Percentiles rank a stretch among this genome's conserved stretches.
phyloP scores from a whole-genome alignment of 53 echinoderm and acorn worm genomes.

The Apostichopus leukothele region DNA sequence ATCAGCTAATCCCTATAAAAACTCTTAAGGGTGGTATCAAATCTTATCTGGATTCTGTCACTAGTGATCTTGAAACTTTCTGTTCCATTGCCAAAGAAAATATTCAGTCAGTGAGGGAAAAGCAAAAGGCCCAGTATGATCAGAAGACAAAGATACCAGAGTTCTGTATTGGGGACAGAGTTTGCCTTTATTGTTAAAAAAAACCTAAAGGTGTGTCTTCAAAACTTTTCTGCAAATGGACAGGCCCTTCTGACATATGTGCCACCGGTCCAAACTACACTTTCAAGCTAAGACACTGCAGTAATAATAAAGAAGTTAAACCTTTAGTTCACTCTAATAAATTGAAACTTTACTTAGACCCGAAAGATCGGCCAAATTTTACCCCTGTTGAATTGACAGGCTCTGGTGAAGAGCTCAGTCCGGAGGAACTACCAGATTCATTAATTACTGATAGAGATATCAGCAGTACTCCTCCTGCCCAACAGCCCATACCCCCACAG shows the following conservation, averaged over 20 bases:
- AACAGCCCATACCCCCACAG: not conserved
- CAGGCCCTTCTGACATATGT: conserved; percentile 27
- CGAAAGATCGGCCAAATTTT: not conserved
- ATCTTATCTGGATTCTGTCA: conserved; percentile 4
- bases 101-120: not conserved
- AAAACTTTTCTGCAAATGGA: conserved; percentile 28
- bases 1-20: conserved; percentile 1
- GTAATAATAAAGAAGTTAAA: conserved; percentile 13
- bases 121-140: too few relatives aligned
- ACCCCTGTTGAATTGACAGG: not conserved
- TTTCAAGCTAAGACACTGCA: conserved; percentile 8
- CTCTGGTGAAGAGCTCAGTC: conserved; percentile 10
- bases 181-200: conserved; percentile 22
- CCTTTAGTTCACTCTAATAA: conserved; percentile 27
- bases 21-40: not conserved
- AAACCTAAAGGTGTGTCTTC: conserved; percentile 21
- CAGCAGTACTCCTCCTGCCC: not conserved
- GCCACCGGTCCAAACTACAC: conserved; percentile 25
- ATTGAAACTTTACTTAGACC: conserved; percentile 27
- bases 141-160: not conserved
- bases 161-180: conserved; percentile 36
- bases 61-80: conserved; percentile 9
- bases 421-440: too few relatives aligned
- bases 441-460: not conserved
- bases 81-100: conserved; percentile 27